Conservation (phyloP, 2,888 invertebrate species). For the Tinea pellionella region DNA sequence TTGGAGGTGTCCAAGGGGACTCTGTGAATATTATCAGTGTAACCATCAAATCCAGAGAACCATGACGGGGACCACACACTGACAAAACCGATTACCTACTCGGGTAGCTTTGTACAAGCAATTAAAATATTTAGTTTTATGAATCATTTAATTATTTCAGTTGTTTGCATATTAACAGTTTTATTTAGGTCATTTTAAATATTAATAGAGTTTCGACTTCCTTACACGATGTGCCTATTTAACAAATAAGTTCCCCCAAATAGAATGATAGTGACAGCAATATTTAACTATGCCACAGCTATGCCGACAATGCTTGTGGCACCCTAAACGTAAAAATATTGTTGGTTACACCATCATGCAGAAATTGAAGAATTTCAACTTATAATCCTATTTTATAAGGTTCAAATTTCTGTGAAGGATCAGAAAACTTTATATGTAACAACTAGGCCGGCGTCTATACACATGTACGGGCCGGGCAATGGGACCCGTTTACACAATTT, state of each 20-base stretch:
- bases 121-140: constrained; percentile 19
- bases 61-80: constrained; percentile 35
- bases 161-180: neutral
- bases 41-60: constrained; percentile 33
- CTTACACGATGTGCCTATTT: neutral
- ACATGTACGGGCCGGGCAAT: constrained; percentile 15
- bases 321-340: neutral
- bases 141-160: neutral
- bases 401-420: neutral
- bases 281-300: neutral
- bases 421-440: neutral
- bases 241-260: neutral
- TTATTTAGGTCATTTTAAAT: neutral
- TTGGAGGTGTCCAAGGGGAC: constrained; percentile 25
- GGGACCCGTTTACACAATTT: constrained; percentile 35
- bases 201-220: neutral
- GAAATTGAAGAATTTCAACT: neutral
- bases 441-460: neutral
- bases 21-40: constrained; percentile 26
- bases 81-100: constrained; percentile 14
- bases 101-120: constrained; percentile 18
- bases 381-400: neutral
- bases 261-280: neutral
- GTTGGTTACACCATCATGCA: neutral
- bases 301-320: neutral